Percentiles rank a stretch among this genome's conserved stretches.
Conservation (phyloP, 2,888 invertebrate genomes). For the Eugnorisma glareosa region DNA sequence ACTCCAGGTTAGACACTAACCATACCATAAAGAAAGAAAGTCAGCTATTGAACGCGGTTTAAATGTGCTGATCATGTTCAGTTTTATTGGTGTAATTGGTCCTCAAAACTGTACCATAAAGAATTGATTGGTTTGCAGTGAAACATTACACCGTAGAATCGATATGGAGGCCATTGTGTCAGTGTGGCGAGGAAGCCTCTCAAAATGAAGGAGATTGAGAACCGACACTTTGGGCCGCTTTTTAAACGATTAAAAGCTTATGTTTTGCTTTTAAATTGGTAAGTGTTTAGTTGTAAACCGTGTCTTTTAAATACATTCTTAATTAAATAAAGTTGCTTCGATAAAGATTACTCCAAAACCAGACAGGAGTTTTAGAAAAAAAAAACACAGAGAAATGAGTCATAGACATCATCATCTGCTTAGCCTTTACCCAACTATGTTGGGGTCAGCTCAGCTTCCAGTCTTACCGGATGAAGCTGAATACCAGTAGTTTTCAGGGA, state of each 20-base stretch:
- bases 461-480: background rate
- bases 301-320: background rate
- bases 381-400: background rate
- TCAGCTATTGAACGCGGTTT: background rate
- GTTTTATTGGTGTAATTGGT: background rate
- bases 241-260: slow-evolving; percentile 27
- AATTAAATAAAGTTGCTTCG: background rate
- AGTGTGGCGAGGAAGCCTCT: slow-evolving; percentile 31
- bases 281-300: background rate
- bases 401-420: background rate
- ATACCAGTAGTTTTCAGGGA: background rate
- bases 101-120: background rate
- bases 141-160: slow-evolving; percentile 37
- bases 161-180: slow-evolving; percentile 44
- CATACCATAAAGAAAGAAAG: no score
- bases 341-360: background rate
- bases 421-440: background rate
- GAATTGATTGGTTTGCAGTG: background rate
- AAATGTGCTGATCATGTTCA: background rate
- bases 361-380: background rate
- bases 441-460: background rate
- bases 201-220: slow-evolving; percentile 49
- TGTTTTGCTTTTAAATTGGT: slow-evolving; percentile 23
- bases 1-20: no score
- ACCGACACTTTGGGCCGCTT: slow-evolving; percentile 25